Conservation (phyloP, 2,797 vertebrate genomes). For the Todus mexicanus region DNA sequence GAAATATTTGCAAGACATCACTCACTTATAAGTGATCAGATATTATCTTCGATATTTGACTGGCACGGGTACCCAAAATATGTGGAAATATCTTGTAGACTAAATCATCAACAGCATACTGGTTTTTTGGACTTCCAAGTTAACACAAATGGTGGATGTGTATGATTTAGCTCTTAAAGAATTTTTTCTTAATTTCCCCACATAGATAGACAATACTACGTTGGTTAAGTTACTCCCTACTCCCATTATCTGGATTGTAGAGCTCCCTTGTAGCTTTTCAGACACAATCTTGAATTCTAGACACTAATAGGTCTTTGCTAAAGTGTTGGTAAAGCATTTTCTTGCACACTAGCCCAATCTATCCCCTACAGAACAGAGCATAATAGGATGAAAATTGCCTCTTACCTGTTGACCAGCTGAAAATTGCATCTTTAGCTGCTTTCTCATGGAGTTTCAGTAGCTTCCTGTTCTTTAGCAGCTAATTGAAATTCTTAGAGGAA, state of each 20-base stretch:
- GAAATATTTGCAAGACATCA: neutral
- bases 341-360: slow-evolving; percentile 40
- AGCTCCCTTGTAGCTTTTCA: neutral
- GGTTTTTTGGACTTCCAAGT: neutral
- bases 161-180: neutral
- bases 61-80: neutral
- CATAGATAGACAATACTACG: neutral
- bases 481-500: slow-evolving; percentile 65
- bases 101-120: neutral
- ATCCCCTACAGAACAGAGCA: slow-evolving; percentile 48
- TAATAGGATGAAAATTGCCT: slow-evolving; percentile 66
- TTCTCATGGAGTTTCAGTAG: slow-evolving; percentile 45
- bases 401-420: slow-evolving; percentile 57
- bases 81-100: neutral
- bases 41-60: neutral
- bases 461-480: slow-evolving; percentile 53
- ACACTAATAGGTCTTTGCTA: neutral
- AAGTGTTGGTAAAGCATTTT: slow-evolving; percentile 38
- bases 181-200: no score
- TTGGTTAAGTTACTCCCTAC: neutral
- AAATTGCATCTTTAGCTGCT: slow-evolving; percentile 54
- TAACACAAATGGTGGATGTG: neutral
- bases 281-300: slow-evolving; percentile 23
- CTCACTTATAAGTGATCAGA: neutral
- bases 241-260: neutral